phyloP scores from a whole-genome alignment of 1,140 invertebrate genomes.

The Bombus pascuorum region DNA sequence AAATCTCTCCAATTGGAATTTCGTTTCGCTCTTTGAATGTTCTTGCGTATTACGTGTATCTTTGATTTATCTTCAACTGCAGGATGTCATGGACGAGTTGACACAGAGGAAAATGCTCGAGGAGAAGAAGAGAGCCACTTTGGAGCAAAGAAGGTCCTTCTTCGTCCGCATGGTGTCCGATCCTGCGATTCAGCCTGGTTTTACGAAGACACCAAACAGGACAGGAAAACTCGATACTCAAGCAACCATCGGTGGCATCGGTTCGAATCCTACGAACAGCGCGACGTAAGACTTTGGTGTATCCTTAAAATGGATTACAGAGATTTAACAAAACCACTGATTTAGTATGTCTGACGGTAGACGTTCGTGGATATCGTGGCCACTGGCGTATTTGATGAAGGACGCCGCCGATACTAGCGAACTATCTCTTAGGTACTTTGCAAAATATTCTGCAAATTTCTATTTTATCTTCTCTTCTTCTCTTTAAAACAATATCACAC shows the following conservation, averaged over 20 bases:
- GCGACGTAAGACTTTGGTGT: conserved; percentile 33
- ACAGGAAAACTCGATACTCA: conserved; percentile 78
- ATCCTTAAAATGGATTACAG: neutral
- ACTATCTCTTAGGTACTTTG: conserved; percentile 88
- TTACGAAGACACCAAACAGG: conserved; percentile 80
- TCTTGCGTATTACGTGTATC: neutral
- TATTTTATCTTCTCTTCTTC: neutral
- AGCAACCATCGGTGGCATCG: conserved; percentile 75
- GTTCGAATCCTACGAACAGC: conserved; percentile 60
- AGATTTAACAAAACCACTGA: conserved; percentile 12
- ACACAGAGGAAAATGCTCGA: conserved; percentile 84
- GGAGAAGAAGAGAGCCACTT: conserved; percentile 87
- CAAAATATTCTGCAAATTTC: neutral
- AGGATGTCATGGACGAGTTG: conserved; percentile 88
- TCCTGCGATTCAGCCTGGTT: conserved; percentile 90
- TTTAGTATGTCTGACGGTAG: conserved; percentile 71
- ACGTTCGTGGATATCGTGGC: conserved; percentile 94
- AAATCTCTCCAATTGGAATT: neutral
- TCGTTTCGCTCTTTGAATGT: neutral
- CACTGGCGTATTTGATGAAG: conserved; percentile 91
- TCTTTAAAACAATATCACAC: neutral
- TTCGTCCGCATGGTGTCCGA: conserved; percentile 98
- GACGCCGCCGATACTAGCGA: conserved; percentile 87
- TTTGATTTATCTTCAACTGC: neutral
- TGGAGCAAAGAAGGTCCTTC: conserved; percentile 95